A percentile compares a stretch with the other conserved stretches of the same genome.
Conservation (phyloP, 1,140 invertebrate genomes). For the Caerostris extrusa region DNA sequence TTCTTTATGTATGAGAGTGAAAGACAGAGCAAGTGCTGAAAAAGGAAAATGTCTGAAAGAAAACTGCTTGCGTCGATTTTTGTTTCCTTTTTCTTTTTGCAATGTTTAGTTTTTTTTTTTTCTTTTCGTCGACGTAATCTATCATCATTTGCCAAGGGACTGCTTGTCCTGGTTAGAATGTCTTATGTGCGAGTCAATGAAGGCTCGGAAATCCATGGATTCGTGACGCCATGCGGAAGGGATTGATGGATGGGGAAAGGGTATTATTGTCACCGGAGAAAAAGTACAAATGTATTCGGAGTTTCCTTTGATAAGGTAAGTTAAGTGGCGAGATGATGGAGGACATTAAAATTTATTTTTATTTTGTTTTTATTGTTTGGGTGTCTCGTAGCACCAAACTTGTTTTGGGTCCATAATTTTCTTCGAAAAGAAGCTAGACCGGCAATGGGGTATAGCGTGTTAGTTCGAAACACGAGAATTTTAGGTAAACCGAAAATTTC, state of each 20-base stretch:
- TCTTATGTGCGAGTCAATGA: constrained; percentile 53
- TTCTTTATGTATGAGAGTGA: constrained; percentile 46
- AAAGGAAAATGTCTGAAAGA: background rate
- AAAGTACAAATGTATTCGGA: background rate
- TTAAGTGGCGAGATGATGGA: background rate
- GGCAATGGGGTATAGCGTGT: too few relatives aligned
- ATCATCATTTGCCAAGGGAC: constrained; percentile 71
- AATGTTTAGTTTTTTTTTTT: background rate
- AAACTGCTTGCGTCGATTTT: constrained; percentile 47
- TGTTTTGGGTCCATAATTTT: too few relatives aligned
- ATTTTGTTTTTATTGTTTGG: too few relatives aligned
- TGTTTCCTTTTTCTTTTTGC: background rate
- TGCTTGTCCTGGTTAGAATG: constrained; percentile 69
- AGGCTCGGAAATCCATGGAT: constrained; percentile 18
- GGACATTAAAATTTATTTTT: too few relatives aligned
- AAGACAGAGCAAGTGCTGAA: background rate
- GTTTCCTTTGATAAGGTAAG: background rate
- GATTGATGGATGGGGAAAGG: background rate
- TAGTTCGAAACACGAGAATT: too few relatives aligned
- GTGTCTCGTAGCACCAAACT: too few relatives aligned
- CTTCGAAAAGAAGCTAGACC: too few relatives aligned
- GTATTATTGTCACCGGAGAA: background rate
- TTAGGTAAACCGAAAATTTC: too few relatives aligned
- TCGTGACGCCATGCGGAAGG: background rate
- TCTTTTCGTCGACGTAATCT: constrained; percentile 20